Percentiles rank a stretch among this genome's conserved stretches.
Evolutionary conservation across 2,113 vertebrate genomes (phyloP).

Genomic region (Cervus canadensis): DNA sequence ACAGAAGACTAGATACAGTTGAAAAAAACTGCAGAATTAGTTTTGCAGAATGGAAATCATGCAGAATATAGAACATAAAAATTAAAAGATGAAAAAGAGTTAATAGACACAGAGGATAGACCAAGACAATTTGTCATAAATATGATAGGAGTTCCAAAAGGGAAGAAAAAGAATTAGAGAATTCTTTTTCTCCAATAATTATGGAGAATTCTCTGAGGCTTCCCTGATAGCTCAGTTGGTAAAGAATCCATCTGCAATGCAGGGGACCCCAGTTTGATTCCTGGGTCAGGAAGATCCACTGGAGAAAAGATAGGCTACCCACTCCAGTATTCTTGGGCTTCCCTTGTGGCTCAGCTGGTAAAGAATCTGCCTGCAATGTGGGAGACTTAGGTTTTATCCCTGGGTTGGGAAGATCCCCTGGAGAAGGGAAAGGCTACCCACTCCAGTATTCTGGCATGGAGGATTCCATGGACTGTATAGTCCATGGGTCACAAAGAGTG

Average conservation of each 20-base stretch:
- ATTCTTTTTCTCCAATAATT: background rate
- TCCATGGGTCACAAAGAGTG: background rate
- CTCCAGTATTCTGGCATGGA: background rate
- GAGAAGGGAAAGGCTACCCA: background rate
- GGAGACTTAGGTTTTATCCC: background rate
- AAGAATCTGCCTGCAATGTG: background rate
- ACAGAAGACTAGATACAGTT: background rate
- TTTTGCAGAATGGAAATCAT: background rate
- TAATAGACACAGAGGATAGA: background rate
- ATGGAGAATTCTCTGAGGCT: background rate
- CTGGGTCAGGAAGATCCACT: background rate
- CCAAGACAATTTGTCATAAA: background rate
- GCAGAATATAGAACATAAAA: background rate
- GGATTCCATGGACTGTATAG: background rate
- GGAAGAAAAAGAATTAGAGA: background rate
- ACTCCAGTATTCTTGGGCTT: background rate
- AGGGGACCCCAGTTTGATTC: background rate
- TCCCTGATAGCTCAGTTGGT: background rate
- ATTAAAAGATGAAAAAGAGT: background rate
- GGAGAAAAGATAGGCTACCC: background rate
- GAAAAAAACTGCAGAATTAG: background rate
- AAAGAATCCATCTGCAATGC: background rate
- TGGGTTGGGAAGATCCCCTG: background rate
- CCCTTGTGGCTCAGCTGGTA: background rate
- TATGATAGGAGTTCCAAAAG: background rate